phyloP scores from a whole-genome alignment of 2,113 vertebrate species.

The Calcarius ornatus region DNA sequence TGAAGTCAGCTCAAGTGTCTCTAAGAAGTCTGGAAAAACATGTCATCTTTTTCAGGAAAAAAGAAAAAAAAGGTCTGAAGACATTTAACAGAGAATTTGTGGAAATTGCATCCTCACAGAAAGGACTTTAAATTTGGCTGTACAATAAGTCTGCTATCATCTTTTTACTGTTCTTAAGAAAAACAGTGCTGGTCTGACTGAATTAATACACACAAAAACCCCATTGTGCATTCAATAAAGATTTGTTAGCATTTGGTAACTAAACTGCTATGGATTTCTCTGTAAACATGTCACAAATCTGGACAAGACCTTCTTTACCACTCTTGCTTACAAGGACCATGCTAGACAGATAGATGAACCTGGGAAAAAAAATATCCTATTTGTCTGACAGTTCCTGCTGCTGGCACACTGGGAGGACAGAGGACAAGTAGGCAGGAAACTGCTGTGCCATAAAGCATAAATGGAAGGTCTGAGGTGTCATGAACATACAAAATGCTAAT shows the following conservation, averaged over 20 bases:
- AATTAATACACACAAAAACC: background rate
- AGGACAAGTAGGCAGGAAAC: background rate
- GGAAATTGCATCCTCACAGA: background rate
- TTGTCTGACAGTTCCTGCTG: background rate
- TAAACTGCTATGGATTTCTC: background rate
- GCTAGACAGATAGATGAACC: background rate
- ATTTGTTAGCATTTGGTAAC: background rate
- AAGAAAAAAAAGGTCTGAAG: background rate
- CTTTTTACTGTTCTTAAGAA: background rate
- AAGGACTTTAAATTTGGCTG: background rate
- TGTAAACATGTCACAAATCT: background rate
- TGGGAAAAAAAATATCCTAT: background rate
- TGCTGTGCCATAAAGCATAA: background rate
- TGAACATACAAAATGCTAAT: background rate
- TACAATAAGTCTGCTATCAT: background rate
- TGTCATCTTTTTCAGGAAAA: background rate
- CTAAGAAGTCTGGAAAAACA: conserved; percentile 18
- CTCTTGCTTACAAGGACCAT: background rate
- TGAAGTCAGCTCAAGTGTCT: background rate
- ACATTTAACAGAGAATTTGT: background rate
- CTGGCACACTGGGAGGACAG: background rate
- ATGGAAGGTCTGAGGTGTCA: background rate
- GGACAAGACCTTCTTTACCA: background rate
- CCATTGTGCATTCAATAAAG: background rate
- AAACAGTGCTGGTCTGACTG: background rate